Base-by-base conservation (phyloP, 2,888 invertebrate genomes). In the Tenodera sinensis region DNA sequence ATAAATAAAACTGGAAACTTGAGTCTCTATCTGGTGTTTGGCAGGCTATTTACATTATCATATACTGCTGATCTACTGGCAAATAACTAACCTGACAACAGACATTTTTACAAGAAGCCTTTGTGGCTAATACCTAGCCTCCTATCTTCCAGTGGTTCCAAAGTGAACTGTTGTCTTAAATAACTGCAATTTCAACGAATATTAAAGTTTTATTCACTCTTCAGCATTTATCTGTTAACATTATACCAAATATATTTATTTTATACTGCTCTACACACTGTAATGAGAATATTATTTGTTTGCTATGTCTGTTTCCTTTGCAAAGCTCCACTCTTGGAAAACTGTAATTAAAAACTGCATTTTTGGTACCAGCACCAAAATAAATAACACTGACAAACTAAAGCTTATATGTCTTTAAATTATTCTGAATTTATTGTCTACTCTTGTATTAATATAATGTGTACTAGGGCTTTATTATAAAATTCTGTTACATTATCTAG, bases 401-500 rank as follows among this genome's bases (percentile, higher is more conserved):
- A 87, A 87, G n/a, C n/a, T 81, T 20, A 30, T 54, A 87, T 34
- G 15, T 82, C 30, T 83, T 87, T 83, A 42, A 42, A 87, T 30
- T 83, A 42, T 87, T 34, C n/a, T 34, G 83, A 82, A 87, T 87
- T 87, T 87, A 87, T 87, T 87, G 87, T 87, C 87, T 87, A 83
- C 83, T 34, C 8, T 87, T 82, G n/a, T 87, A 87, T 87, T 87
- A 30, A 34, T 81, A 20, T 71, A 47, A 27, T 28, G 71, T 81
- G 34, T 28, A 42, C 20, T 28, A 86, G 28, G 28, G 27, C n/a
- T 34, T 85, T 85, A 85, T 85, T 47, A 85, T 27, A 85, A 85
- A 47, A 47, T 42, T 85, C 47, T 54, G 54, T 47, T 27, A 85
- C 84, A 85, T 34, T 34, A 34, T 34, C 83, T 83, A 87, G 82